phyloP scores from a whole-genome alignment of 2,113 vertebrate genomes.

The Leucoraja erinaceus region DNA sequence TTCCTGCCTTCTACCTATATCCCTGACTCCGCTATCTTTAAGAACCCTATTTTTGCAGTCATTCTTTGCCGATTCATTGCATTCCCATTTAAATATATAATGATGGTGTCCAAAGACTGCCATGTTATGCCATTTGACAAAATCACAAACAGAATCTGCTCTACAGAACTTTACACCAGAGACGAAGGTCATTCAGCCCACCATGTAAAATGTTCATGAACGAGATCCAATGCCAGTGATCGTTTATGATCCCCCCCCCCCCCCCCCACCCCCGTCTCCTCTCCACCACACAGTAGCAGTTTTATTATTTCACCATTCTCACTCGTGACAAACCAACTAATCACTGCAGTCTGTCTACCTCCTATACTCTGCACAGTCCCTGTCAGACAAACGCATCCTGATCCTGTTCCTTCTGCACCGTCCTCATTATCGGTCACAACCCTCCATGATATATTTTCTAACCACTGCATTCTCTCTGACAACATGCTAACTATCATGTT shows the following conservation, averaged over 20 bases:
- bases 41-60: not conserved
- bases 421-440: not conserved
- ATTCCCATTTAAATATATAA: not conserved
- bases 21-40: too few relatives aligned
- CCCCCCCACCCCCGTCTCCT: too few relatives aligned
- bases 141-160: not conserved
- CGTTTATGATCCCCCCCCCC: not conserved
- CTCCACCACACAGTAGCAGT: not conserved
- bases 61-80: not conserved
- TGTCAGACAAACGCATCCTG: not conserved
- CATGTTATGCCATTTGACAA: not conserved
- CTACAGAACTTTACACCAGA: not conserved
- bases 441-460: not conserved
- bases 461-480: not conserved
- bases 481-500: not conserved
- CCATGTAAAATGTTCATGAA: not conserved
- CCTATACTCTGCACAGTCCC: not conserved
- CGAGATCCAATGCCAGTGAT: not conserved
- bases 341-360: not conserved
- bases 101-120: not conserved
- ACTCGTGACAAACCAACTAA: not conserved
- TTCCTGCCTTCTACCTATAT: too few relatives aligned
- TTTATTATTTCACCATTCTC: not conserved
- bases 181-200: not conserved
- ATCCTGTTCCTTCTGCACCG: not conserved